Percentiles rank a stretch among this genome's conserved stretches.
Conservation (phyloP, 2,797 vertebrate species). For the Alauda arvensis region DNA sequence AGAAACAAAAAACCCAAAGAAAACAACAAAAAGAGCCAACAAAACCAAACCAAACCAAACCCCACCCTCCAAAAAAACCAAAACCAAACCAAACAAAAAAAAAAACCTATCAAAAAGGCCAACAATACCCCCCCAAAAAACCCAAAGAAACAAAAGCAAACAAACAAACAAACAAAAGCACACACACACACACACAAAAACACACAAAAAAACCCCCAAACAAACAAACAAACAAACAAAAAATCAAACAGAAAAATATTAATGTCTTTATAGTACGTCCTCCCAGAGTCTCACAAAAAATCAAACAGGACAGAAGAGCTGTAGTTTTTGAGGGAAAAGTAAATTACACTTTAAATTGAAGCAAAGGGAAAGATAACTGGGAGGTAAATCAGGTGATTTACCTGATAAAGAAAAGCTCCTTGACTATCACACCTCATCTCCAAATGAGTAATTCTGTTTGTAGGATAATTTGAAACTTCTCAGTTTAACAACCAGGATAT, state of each 20-base stretch:
- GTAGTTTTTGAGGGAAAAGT: neutral
- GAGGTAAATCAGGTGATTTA: neutral
- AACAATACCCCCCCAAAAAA: no score
- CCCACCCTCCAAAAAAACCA: rapidly evolving
- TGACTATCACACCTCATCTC: neutral
- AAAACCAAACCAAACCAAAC: no score
- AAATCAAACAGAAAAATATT: neutral
- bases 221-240: no score
- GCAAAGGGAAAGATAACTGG: neutral
- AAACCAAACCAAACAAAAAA: neutral
- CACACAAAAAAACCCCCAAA: no score
- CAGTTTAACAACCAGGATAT: neutral
- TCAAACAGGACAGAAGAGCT: neutral
- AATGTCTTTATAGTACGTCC: rapidly evolving
- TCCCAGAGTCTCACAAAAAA: neutral
- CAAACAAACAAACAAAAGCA: no score
- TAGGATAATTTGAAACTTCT: neutral
- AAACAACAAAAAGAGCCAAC: neutral
- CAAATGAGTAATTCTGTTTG: neutral
- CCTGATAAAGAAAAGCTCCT: neutral
- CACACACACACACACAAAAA: no score
- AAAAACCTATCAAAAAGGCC: neutral
- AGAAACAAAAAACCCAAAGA: no score
- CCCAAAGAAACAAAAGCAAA: no score
- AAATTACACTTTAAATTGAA: neutral